Evolutionary conservation across 2,113 vertebrate genomes (phyloP), one percentile per base, ranked within the genome.

Genomic region (Malurus cyaneus): DNA sequence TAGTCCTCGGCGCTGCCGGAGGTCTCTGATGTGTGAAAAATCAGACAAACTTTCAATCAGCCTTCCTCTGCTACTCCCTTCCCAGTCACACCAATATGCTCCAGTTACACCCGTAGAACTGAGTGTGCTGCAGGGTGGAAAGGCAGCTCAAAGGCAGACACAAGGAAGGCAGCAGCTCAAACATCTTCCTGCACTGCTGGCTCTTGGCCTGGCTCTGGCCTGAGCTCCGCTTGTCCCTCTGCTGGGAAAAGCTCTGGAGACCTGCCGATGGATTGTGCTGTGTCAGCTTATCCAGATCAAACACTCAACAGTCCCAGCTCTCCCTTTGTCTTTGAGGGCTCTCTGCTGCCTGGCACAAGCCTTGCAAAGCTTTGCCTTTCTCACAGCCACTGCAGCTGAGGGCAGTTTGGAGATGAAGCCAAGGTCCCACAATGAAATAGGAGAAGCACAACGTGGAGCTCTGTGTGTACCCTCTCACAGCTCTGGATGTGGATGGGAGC

Each of bases 101-200:
- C 39, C n/a, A 47, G 74, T 82, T 70, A 72, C 0, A 46, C n/a
- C 20, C 0, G 0, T 5, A 5, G 2, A 57, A 21, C 21, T 34
- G 17, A 11, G 1, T 6, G 8, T 3, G 19, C 8, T 50, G 46
- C 44, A 67, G 72, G 62, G 41, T 34, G 86, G 61, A 77, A 65
- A 71, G 23, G 23, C 18, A 3, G 16, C 36, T 52, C 36, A 42
- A 66, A 94, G 67, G 80, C 79, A 80, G 25, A 26, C 25, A 5
- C 18, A 42, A 60, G 61, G 5, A 39, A 60, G 53, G 41, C 77
- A 89, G 70, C 77, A 79, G 11, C 52, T n/a, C 36, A 52, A 36
- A 28, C 3, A 56, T 23, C 70, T 69, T 47, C 57, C 79, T 65
- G 31, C 49, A 18, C 50, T 76, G 53, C 70, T 57, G 73, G 50